phyloP scores from a whole-genome alignment of 1,140 invertebrate genomes.

The Drosophila kepulauana region DNA sequence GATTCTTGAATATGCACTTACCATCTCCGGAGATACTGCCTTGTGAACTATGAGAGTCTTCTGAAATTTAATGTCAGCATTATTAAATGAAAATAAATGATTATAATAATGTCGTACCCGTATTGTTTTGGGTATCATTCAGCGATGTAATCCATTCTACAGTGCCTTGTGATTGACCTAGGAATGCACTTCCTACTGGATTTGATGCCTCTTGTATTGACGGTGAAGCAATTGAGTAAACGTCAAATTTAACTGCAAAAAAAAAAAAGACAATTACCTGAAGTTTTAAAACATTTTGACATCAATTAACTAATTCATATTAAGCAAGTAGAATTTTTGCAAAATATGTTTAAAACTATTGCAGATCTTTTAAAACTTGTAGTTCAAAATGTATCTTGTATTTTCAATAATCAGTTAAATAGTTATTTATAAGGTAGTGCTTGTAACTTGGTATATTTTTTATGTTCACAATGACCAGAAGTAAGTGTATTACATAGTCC shows the following conservation, averaged over 20 bases:
- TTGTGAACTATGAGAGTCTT: slow-evolving; percentile 81
- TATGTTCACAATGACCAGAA: background rate
- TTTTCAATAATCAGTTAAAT: no score
- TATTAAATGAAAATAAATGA: background rate
- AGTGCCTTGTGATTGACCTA: slow-evolving; percentile 64
- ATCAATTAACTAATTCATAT: no score
- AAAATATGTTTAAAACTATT: no score
- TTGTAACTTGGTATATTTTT: background rate
- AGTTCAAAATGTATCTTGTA: no score
- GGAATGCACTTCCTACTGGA: slow-evolving; percentile 42
- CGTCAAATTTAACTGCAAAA: slow-evolving; percentile 65
- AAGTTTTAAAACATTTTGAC: no score
- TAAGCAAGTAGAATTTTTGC: no score
- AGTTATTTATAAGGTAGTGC: no score
- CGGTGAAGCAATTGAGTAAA: slow-evolving; percentile 51
- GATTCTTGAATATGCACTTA: slow-evolving; percentile 41
- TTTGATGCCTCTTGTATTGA: slow-evolving; percentile 38
- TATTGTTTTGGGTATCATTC: slow-evolving; percentile 63
- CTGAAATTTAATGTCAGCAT: slow-evolving; percentile 38
- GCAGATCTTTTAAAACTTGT: no score
- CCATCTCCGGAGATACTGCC: slow-evolving; percentile 81
- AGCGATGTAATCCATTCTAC: slow-evolving; percentile 73
- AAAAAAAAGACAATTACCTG: background rate
- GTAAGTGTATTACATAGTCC: background rate
- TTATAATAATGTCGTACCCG: slow-evolving; percentile 50